Conservation (phyloP, 2,797 vertebrate species). For the Ptychobarbus kaznakovi region DNA sequence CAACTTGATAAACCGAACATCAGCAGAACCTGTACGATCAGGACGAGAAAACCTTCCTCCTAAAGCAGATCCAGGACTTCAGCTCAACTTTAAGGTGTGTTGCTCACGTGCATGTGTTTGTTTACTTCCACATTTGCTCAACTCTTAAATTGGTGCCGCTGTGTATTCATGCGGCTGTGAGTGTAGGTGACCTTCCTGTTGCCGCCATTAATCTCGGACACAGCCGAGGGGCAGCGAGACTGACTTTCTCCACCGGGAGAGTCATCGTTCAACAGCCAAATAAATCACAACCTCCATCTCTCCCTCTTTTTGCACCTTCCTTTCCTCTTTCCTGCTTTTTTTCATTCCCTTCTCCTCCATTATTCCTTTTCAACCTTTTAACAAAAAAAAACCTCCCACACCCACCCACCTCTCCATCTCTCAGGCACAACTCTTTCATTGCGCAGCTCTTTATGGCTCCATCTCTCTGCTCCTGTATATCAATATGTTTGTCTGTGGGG, state of each 20-base stretch:
- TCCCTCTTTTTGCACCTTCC: constrained; percentile 40
- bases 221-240: constrained; percentile 61
- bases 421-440: constrained; percentile 17
- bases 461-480: constrained; percentile 37
- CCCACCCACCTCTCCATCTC: constrained; percentile 18
- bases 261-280: constrained; percentile 65
- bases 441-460: constrained; percentile 30
- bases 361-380: constrained; percentile 36
- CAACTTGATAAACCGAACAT: constrained; percentile 62
- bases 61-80: constrained; percentile 65
- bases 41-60: constrained; percentile 69
- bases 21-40: constrained; percentile 64
- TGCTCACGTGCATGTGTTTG: constrained; percentile 30
- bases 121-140: constrained; percentile 3
- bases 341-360: constrained; percentile 47
- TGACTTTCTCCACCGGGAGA: constrained; percentile 65
- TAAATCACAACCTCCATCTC: constrained; percentile 65
- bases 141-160: constrained; percentile 45
- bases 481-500: constrained; percentile 10
- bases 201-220: constrained; percentile 67
- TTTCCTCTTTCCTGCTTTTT: constrained; percentile 39
- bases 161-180: constrained; percentile 27
- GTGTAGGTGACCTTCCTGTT: constrained; percentile 65
- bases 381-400: constrained; percentile 37
- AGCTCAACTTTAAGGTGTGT: constrained; percentile 76